These are phyloP conservation scores for Eremophila alpestris DNA, from an alignment of 2,797 vertebrate genomes.

Conservation along the genomic window DNA sequence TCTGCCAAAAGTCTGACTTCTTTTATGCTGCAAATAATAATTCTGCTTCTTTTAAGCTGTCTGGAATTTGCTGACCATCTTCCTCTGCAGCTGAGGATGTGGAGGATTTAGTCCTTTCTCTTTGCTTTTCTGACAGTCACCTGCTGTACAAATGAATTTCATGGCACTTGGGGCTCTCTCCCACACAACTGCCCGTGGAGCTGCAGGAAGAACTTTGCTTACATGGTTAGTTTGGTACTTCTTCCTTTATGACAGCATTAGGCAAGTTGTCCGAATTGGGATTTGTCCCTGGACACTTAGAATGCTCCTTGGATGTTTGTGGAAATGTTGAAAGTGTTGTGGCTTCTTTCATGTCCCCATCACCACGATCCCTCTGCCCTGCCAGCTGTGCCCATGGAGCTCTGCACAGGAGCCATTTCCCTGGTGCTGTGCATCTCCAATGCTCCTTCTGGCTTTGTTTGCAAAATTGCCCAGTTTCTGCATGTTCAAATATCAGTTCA, in stretches of 20 bases:
- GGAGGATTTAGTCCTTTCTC: not conserved
- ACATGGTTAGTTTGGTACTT: not conserved
- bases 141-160: not conserved
- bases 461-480: not conserved
- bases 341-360: not conserved
- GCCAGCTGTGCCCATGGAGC: not conserved
- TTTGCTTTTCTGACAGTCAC: not conserved
- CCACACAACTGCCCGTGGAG: not conserved
- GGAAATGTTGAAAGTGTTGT: not conserved
- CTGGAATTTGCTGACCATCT: not conserved
- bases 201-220: not conserved
- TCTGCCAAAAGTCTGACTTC: not conserved
- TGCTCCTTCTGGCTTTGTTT: not conserved
- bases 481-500: not conserved
- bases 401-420: rapidly evolving
- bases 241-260: not conserved
- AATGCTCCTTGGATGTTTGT: not conserved
- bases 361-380: not conserved
- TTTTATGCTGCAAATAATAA: not conserved
- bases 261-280: not conserved
- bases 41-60: too few species aligned
- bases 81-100: not conserved
- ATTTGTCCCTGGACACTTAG: not conserved
- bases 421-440: too few species aligned
- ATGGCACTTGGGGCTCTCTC: not conserved